Percentiles rank a stretch among this genome's conserved stretches.
phyloP scores from a whole-genome alignment of 2,888 invertebrate species.

The Alviniconcha strummeri region DNA sequence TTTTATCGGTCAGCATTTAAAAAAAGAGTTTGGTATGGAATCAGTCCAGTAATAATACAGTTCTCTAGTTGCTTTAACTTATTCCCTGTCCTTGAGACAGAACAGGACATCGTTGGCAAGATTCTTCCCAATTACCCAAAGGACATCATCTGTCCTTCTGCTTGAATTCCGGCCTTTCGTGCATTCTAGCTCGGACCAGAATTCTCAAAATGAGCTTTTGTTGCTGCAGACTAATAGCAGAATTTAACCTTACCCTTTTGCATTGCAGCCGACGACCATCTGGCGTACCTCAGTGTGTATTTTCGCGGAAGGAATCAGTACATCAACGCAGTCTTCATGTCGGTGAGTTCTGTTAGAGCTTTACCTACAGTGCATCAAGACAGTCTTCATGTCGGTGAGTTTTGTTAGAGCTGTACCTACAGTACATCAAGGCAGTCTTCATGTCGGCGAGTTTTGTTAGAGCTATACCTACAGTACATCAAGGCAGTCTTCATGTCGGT shows the following conservation, averaged over 20 bases:
- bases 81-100: no score
- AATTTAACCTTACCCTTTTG: background rate
- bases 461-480: slow-evolving; percentile 9
- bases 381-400: slow-evolving; percentile 11
- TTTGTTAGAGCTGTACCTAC: background rate
- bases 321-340: slow-evolving; percentile 18
- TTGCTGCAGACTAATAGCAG: no score
- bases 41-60: no score
- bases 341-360: background rate
- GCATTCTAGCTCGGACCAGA: no score
- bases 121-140: no score
- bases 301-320: slow-evolving; percentile 9
- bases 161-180: no score
- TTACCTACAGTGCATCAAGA: slow-evolving; percentile 10
- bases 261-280: slow-evolving; percentile 17
- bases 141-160: no score
- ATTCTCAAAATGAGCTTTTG: no score
- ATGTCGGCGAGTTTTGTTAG: background rate
- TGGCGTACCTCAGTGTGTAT: slow-evolving; percentile 1
- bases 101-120: no score
- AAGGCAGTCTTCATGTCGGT: slow-evolving; percentile 8
- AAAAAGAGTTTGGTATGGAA: no score
- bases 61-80: no score
- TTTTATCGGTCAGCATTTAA: no score
- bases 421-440: slow-evolving; percentile 22